phyloP scores from a whole-genome alignment of 2,888 invertebrate genomes.

The Gibbula magus region DNA sequence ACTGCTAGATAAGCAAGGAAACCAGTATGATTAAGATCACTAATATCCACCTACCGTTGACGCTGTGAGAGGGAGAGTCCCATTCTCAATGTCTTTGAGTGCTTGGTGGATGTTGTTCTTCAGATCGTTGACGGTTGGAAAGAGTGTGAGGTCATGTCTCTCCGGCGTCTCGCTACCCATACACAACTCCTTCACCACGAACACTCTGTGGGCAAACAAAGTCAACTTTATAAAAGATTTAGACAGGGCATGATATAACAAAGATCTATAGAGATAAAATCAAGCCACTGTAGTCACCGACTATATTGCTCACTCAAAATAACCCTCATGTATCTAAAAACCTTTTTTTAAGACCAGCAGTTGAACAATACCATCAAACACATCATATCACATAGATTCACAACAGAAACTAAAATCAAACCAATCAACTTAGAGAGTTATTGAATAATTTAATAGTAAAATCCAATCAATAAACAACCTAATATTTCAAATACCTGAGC shows the following conservation, averaged over 20 bases:
- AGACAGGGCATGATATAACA: not conserved
- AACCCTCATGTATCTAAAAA: too few relatives aligned
- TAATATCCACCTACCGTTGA: slow-evolving; percentile 45
- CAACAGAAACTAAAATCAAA: too few relatives aligned
- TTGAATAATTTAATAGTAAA: too few relatives aligned
- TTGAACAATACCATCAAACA: too few relatives aligned
- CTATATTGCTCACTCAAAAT: too few relatives aligned
- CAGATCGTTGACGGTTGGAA: slow-evolving; percentile 75
- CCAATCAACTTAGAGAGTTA: too few relatives aligned
- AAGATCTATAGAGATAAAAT: not conserved
- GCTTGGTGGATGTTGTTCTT: slow-evolving; percentile 75
- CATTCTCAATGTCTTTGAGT: slow-evolving; percentile 71
- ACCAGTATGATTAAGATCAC: too few relatives aligned
- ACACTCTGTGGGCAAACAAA: slow-evolving; percentile 57
- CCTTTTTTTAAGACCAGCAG: too few relatives aligned
- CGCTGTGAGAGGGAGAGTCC: slow-evolving; percentile 67
- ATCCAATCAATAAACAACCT: too few relatives aligned
- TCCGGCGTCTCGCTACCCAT: slow-evolving; percentile 53
- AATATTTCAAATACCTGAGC: slow-evolving; percentile 58
- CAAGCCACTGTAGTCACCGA: not conserved
- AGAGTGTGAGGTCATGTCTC: slow-evolving; percentile 72
- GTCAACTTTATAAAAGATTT: not conserved
- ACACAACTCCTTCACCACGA: slow-evolving; percentile 67
- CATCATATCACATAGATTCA: too few relatives aligned
- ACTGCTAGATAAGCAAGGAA: too few relatives aligned